Evolutionary conservation across 2,888 invertebrate genomes (phyloP), one percentile per base, ranked within the genome.

Genomic region (Agrotis puta): DNA sequence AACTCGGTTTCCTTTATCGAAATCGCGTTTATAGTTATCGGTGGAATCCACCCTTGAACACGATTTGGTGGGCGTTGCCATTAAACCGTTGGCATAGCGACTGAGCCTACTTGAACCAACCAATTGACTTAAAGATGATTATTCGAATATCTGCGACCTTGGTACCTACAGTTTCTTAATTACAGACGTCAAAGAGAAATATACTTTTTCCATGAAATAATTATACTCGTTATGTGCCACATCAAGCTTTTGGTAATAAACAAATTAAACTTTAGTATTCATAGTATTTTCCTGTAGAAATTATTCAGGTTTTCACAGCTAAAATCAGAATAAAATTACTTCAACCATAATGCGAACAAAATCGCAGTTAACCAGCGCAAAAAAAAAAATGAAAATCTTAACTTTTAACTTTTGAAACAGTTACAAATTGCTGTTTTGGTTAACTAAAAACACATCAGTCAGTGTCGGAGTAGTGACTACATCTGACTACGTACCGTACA

Each of bases 341-440:
- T 24, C 48, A 72, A 77, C 57, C 64, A 53, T 65, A 69, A 78
- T 13, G 58, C 50, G 43, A 69, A 69, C 47, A 16, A 69, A 78
- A 78, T 74, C 63, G 14, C 69, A 66, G 62, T 69, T 59, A 56
- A 59, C 50, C 56, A 14, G 53, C 33, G 16, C 64, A 39, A 79
- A 70, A 79, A 77, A 74, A 56, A 79, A 77, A 74, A 56, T 27
- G 51, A 71, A 71, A 73, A 59, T 66, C 51, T 64, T 33, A 51
- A 45, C 50, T 62, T 56, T 74, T 20, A 74, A 78, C 74, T 78
- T 70, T 78, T 64, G 33, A 45, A 78, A 78, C 79, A 74, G 65
- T 79, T 65, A 78, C 78, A 79, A 78, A 74, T 79, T 78, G 74
- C 69, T 70, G 47, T 78, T 79, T 64, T 56, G 59, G 65, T 64